These are phyloP conservation scores for Phalacrocorax brasilianus DNA, from an alignment of 2,113 vertebrate genomes.

Conservation along the genomic window DNA sequence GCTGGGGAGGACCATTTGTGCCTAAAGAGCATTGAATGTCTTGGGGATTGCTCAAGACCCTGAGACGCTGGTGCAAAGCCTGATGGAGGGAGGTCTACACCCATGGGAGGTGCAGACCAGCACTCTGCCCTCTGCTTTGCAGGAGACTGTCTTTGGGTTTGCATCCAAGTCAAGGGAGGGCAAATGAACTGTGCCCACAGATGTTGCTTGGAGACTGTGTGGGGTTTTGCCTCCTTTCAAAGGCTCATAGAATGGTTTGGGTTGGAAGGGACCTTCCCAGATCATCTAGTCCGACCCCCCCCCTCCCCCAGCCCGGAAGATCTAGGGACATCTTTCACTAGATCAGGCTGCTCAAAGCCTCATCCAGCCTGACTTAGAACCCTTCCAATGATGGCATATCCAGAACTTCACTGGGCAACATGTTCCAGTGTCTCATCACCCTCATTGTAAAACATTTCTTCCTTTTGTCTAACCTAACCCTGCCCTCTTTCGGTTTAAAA, in stretches of 20 bases:
- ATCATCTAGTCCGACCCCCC: accelerated
- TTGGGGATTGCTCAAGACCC: not conserved
- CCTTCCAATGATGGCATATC: not conserved
- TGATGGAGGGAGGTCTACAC: not conserved
- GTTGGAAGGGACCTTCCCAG: not conserved
- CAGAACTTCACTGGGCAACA: not conserved
- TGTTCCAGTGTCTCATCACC: accelerated
- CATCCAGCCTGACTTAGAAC: accelerated
- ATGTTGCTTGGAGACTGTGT: not conserved
- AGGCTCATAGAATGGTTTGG: not conserved
- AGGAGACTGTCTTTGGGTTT: not conserved
- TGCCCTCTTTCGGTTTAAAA: not conserved
- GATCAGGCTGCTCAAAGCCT: not conserved
- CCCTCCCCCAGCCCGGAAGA: not conserved
- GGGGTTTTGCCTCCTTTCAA: not conserved
- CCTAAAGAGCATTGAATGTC: not conserved
- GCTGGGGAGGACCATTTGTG: not conserved
- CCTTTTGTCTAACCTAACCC: not conserved
- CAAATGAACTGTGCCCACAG: not conserved
- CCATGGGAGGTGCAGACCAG: not conserved
- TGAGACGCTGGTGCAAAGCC: accelerated
- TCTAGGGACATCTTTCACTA: not conserved
- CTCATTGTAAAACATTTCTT: not conserved
- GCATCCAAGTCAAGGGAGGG: not conserved
- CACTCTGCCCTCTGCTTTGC: not conserved